Conservation (phyloP, 2,797 vertebrate genomes). For the Momotus momota region DNA sequence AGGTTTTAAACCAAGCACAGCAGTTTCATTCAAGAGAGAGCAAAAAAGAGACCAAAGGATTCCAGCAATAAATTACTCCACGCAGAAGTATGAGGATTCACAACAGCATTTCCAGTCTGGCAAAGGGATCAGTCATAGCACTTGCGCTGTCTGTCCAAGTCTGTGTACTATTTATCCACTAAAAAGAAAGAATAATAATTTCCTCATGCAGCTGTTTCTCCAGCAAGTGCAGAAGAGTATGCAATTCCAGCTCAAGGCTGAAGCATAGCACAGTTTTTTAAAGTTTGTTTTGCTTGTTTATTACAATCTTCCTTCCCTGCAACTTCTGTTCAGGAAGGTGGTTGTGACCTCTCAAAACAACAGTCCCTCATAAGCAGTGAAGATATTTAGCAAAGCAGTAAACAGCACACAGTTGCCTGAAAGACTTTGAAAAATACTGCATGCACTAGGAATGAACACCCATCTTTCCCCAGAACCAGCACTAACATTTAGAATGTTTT, state of each 20-base stretch:
- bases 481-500: background rate
- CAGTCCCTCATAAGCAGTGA: background rate
- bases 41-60: background rate
- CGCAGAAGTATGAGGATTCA: background rate
- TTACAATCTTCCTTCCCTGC: background rate
- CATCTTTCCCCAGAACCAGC: background rate
- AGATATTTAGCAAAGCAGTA: background rate
- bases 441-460: background rate
- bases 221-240: background rate
- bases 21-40: background rate
- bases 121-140: background rate
- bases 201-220: background rate
- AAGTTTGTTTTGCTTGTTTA: background rate
- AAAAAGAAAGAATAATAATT: no score
- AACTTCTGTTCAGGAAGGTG: background rate
- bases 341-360: background rate
- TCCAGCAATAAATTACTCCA: background rate
- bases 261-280: background rate
- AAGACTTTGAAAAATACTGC: background rate
- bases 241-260: background rate
- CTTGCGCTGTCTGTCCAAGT: background rate
- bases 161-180: background rate
- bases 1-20: background rate
- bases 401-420: background rate
- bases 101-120: background rate